These are phyloP conservation scores for Moxostoma hubbsi DNA, from an alignment of 2,797 vertebrate species.

Conservation along the genomic window DNA sequence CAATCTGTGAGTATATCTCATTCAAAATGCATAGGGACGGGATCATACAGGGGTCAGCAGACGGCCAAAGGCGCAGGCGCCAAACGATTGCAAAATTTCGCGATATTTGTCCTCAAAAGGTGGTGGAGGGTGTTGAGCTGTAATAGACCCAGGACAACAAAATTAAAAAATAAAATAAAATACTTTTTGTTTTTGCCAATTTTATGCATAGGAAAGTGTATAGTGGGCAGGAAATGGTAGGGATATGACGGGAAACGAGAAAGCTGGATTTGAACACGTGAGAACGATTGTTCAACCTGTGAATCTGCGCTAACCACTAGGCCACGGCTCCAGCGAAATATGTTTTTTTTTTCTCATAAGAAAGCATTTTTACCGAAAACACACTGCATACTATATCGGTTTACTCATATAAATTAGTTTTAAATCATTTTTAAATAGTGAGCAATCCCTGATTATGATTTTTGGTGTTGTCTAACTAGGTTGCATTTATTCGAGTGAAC, in stretches of 20 bases:
- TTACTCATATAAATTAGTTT: no score
- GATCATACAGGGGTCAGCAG: slow-evolving; percentile 95
- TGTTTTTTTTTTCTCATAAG: no score
- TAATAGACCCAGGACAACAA: slow-evolving; percentile 41
- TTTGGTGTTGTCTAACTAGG: no score
- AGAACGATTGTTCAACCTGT: background rate
- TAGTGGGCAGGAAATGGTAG: background rate
- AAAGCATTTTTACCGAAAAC: no score
- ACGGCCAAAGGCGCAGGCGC: slow-evolving; percentile 72
- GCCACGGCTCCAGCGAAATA: background rate
- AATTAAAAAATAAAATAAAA: slow-evolving; percentile 31
- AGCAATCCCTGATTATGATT: no score
- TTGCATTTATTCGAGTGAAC: background rate
- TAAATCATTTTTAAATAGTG: no score
- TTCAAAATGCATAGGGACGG: slow-evolving; percentile 92
- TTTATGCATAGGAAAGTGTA: background rate
- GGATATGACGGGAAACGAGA: background rate
- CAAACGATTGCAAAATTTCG: slow-evolving; percentile 52
- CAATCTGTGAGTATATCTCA: slow-evolving; percentile 86
- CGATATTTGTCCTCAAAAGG: slow-evolving; percentile 58
- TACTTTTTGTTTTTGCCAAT: slow-evolving; percentile 1
- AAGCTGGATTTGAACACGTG: background rate
- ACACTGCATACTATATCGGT: no score
- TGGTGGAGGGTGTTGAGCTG: slow-evolving; percentile 52
- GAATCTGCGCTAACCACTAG: slow-evolving; percentile 2